These are phyloP conservation scores for Pheosia tremula DNA, from an alignment of 2,888 invertebrate species.

Conservation along the genomic window DNA sequence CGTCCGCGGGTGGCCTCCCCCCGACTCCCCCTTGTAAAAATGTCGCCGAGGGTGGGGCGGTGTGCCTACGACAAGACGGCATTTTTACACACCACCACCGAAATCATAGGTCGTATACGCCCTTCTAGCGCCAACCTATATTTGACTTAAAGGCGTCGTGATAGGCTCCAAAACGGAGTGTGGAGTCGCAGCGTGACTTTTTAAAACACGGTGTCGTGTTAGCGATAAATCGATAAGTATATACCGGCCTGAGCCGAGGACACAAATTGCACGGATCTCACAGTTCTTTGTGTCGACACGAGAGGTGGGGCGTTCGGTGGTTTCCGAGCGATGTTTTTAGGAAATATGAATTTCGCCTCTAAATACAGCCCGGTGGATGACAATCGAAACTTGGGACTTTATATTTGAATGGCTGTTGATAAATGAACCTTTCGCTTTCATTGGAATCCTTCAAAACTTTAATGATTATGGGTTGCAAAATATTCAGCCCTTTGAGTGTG, in stretches of 20 bases:
- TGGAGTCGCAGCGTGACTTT: slow-evolving; percentile 54
- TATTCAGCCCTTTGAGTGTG: not conserved
- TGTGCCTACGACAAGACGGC: slow-evolving; percentile 79
- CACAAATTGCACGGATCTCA: slow-evolving; percentile 79
- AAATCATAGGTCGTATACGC: slow-evolving; percentile 64
- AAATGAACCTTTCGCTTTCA: slow-evolving; percentile 17
- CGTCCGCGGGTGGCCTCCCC: slow-evolving; percentile 70
- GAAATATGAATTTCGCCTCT: slow-evolving; percentile 67
- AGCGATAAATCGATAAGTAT: slow-evolving; percentile 82
- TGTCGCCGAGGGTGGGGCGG: slow-evolving; percentile 75
- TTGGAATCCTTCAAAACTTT: not conserved
- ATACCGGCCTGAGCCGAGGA: slow-evolving; percentile 71
- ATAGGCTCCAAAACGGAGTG: slow-evolving; percentile 37
- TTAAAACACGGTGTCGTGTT: slow-evolving; percentile 69
- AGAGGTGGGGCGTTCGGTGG: slow-evolving; percentile 62
- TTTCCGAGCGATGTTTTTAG: slow-evolving; percentile 68
- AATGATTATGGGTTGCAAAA: not conserved
- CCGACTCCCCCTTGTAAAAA: slow-evolving; percentile 69
- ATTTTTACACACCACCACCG: slow-evolving; percentile 73
- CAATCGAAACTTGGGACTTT: slow-evolving; percentile 9
- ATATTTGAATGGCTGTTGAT: slow-evolving; percentile 22
- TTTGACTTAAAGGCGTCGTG: slow-evolving; percentile 41
- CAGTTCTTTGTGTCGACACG: slow-evolving; percentile 72
- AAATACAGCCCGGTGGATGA: slow-evolving; percentile 33
- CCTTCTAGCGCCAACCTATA: slow-evolving; percentile 45